Conservation (phyloP, 2,797 vertebrate genomes). For the Denticeps clupeoides region DNA sequence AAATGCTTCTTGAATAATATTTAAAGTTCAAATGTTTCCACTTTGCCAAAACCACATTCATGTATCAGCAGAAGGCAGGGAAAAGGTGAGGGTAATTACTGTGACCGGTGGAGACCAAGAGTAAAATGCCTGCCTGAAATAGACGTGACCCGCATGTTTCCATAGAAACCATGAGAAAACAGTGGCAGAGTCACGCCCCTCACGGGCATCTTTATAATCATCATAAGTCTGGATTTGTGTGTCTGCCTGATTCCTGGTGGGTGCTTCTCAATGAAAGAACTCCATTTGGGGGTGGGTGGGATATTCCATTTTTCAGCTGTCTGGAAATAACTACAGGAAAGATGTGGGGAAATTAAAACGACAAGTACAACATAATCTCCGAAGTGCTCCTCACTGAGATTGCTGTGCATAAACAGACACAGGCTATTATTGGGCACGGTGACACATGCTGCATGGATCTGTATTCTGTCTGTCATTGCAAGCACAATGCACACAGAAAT, state of each 20-base stretch:
- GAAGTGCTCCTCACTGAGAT: neutral
- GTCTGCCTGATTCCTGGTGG: too few relatives aligned
- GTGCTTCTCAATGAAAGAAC: neutral
- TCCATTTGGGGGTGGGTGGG: constrained; percentile 1
- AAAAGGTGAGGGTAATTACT: constrained; percentile 43
- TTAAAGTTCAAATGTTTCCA: constrained; percentile 8
- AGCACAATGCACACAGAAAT: too few relatives aligned
- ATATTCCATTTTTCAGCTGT: constrained; percentile 17
- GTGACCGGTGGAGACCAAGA: constrained; percentile 33
- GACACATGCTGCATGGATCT: too few relatives aligned
- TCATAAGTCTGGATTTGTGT: constrained; percentile 27
- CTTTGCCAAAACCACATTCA: constrained; percentile 22
- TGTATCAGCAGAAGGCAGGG: constrained; percentile 29
- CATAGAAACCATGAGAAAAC: constrained; percentile 50
- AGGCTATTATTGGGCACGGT: neutral
- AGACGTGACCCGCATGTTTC: constrained; percentile 52
- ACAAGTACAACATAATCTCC: neutral
- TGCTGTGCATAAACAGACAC: neutral
- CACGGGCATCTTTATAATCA: constrained; percentile 45
- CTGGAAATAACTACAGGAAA: constrained; percentile 6
- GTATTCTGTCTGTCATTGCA: too few relatives aligned
- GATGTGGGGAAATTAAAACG: neutral
- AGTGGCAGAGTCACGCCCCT: constrained; percentile 36
- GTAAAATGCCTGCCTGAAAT: constrained; percentile 45
- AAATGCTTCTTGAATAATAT: neutral